phyloP scores from a whole-genome alignment of 2,113 vertebrate genomes.

The Eidolon helvum region DNA sequence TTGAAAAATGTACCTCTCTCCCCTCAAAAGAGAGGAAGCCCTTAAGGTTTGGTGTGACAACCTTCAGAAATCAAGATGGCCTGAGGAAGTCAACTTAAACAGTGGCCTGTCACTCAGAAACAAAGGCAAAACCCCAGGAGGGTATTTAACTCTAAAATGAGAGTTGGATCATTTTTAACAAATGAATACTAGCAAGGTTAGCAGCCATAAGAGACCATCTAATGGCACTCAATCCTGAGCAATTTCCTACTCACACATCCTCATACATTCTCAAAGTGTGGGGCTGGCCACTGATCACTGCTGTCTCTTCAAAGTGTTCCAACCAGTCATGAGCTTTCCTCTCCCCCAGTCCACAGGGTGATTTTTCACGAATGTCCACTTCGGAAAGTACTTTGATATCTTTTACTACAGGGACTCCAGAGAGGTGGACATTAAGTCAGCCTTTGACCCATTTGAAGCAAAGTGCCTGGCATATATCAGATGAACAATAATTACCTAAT shows the following conservation, averaged over 20 bases:
- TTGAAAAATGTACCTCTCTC: constrained; percentile 33
- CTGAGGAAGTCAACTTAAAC: not conserved
- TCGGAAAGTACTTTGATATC: not conserved
- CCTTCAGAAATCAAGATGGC: not conserved
- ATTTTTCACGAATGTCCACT: not conserved
- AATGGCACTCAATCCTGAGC: not conserved
- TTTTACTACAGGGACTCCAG: not conserved
- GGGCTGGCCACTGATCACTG: not conserved
- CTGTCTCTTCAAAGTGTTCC: not conserved
- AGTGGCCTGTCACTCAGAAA: not conserved
- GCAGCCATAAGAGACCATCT: not conserved
- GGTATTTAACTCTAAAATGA: constrained; percentile 41
- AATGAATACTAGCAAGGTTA: not conserved
- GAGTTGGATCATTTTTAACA: not conserved
- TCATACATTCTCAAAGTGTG: not conserved
- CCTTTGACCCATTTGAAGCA: not conserved
- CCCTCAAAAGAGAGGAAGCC: not conserved
- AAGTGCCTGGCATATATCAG: not conserved
- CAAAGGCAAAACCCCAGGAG: not conserved
- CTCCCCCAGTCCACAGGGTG: not conserved
- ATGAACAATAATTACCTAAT: not conserved
- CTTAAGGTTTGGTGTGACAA: not conserved
- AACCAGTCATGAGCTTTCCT: too few relatives aligned
- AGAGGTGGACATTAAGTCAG: not conserved
- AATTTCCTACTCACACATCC: not conserved